These are phyloP conservation scores for Atethmia centrago DNA, from an alignment of 2,888 invertebrate genomes.

Conservation along the genomic window DNA sequence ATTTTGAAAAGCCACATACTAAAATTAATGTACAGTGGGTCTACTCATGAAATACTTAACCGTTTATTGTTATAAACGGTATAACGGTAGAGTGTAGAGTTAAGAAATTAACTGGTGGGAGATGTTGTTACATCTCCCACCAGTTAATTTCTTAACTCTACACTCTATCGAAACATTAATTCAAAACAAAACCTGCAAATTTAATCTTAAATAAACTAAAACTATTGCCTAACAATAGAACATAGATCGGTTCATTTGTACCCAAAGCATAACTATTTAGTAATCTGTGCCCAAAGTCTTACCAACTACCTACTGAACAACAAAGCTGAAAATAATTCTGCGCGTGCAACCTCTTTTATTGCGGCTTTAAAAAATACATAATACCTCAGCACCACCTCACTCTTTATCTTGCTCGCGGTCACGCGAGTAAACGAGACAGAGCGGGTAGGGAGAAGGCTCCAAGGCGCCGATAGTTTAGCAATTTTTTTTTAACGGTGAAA, in stretches of 20 bases:
- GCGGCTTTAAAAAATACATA: not conserved
- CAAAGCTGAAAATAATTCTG: slow-evolving; percentile 8
- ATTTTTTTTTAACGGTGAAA: no score
- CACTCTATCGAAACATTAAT: not conserved
- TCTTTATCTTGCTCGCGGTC: no score
- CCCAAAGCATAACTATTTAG: no score
- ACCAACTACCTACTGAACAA: not conserved
- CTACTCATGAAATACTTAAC: not conserved
- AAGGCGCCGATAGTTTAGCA: no score
- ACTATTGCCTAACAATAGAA: not conserved
- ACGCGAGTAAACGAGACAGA: no score
- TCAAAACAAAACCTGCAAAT: not conserved
- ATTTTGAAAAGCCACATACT: not conserved
- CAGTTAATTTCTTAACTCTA: not conserved
- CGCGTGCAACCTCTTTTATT: slow-evolving; percentile 35
- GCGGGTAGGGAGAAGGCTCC: no score
- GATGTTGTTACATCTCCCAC: no score
- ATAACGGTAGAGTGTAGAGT: not conserved
- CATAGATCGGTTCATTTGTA: not conserved
- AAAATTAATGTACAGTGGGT: not conserved
- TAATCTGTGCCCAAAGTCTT: no score
- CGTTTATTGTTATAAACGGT: no score
- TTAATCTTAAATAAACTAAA: not conserved
- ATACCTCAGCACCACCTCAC: no score
- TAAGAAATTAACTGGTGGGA: not conserved